Conservation (phyloP, 2,113 vertebrate genomes). For the Micromys minutus region DNA sequence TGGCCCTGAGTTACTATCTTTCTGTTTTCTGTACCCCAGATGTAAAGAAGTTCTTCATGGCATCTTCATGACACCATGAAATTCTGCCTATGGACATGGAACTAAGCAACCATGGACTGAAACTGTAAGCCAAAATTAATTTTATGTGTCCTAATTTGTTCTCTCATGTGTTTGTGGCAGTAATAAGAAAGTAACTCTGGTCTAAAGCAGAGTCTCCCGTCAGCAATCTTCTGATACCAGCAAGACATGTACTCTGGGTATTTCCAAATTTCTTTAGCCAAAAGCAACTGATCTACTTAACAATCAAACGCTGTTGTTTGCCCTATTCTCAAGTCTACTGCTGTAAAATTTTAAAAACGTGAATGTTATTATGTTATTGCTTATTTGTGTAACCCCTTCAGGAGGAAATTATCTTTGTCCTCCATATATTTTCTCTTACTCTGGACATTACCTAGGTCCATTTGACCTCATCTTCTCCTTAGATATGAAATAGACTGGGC, state of each 20-base stretch:
- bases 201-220: background rate
- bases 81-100: background rate
- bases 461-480: background rate
- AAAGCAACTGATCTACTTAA: background rate
- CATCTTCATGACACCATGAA: background rate
- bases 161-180: background rate
- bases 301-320: background rate
- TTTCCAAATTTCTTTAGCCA: background rate
- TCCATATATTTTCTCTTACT: background rate
- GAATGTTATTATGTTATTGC: background rate
- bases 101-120: background rate
- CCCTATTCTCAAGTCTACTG: background rate
- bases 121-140: background rate
- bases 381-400: background rate
- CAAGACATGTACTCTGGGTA: background rate
- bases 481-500: background rate
- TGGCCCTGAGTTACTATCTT: background rate
- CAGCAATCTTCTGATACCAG: background rate
- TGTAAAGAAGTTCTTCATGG: background rate
- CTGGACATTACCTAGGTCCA: too few relatives aligned
- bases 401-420: background rate
- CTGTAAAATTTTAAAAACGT: background rate
- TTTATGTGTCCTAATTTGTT: background rate
- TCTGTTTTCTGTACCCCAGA: background rate
- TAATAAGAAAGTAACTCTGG: background rate